Base-by-base conservation (phyloP, 2,888 invertebrate species). In the Carterocephalus palaemon region DNA sequence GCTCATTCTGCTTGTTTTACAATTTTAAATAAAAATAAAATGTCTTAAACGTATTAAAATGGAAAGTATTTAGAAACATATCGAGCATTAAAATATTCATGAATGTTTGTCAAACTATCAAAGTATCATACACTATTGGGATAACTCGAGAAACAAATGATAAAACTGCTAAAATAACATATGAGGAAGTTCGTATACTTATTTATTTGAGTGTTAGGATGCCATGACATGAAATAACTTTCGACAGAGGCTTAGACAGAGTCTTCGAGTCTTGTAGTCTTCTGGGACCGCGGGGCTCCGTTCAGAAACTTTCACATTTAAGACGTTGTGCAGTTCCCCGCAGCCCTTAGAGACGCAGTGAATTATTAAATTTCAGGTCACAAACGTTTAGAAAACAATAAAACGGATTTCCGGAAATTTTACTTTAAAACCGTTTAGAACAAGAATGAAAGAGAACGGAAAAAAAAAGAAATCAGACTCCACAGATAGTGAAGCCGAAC, bases 221-320 rank as follows among this genome's bases (percentile, higher is more conserved):
- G 51, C 45, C 59, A 56, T 46, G 48, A 47, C 55, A 50, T 56
- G 49, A 57, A 63, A 67, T 67, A 71, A 68, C 59, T 73, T 70
- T 59, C 48, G 59, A 57, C 33, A 32, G 34, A 57, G 52, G 53
- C 51, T 48, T 38, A 51, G 47, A 53, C 49, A 23, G 39, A 39
- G 49, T 31, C 22, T 38, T 31, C 29, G 39, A 39, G 49, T 31
- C 22, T 38, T 31, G 23, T 29, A 8, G 55, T 57, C 73, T 64
- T 51, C 47, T 33, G 73, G 74, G 71, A 70, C 62, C 56, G 40
- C 49, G 53, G 45, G 52, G 50, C 47, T 60, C 53, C 59, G 59
- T 60, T 62, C 57, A 54, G 65, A 76, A 82, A 81, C 76, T 79
- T 80, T 64, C 67, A 69, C 79, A 73, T 79, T 78, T 71, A 73